Conservation (phyloP, 2,888 invertebrate species). For the Ichneumoninae sp. region DNA sequence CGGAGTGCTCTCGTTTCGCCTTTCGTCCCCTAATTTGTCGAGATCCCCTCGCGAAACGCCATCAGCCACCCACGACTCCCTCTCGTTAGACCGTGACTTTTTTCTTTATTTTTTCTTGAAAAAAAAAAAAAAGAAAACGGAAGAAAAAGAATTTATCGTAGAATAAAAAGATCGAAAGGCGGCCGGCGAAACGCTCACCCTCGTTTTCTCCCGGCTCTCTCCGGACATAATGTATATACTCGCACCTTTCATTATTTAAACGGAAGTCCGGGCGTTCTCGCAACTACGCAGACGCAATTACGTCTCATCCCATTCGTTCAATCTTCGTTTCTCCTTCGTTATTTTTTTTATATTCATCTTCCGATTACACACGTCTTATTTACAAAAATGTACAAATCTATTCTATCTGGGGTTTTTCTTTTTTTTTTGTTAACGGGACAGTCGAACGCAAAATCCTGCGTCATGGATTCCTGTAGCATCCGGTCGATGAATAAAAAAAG, state of each 20-base stretch:
- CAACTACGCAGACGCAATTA: constrained; percentile 24
- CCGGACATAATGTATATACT: constrained; percentile 5
- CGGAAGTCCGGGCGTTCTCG: not conserved
- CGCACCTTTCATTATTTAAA: constrained; percentile 23
- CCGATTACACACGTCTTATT: constrained; percentile 59
- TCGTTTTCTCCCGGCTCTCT: constrained; percentile 7
- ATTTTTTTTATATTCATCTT: constrained; percentile 41
- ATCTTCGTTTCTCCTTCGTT: constrained; percentile 19
- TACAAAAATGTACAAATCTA: constrained; percentile 68
- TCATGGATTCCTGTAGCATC: constrained; percentile 35
- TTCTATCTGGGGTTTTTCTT: constrained; percentile 50
- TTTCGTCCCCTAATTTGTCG: constrained; percentile 19
- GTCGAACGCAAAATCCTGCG: constrained; percentile 56
- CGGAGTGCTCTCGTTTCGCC: constrained; percentile 29
- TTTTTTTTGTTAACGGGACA: constrained; percentile 35
- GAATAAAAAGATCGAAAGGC: constrained; percentile 45
- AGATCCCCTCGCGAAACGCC: constrained; percentile 11
- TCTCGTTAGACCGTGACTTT: constrained; percentile 62
- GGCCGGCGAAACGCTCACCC: constrained; percentile 16
- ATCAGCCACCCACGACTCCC: constrained; percentile 36
- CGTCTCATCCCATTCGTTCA: constrained; percentile 9
- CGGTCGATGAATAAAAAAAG: constrained; percentile 12
- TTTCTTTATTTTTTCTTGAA: constrained; percentile 37
- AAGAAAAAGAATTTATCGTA: constrained; percentile 39
- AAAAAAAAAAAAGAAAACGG: constrained; percentile 36